Conservation (phyloP, 2,888 invertebrate genomes). For the Eupeodes latifasciatus region DNA sequence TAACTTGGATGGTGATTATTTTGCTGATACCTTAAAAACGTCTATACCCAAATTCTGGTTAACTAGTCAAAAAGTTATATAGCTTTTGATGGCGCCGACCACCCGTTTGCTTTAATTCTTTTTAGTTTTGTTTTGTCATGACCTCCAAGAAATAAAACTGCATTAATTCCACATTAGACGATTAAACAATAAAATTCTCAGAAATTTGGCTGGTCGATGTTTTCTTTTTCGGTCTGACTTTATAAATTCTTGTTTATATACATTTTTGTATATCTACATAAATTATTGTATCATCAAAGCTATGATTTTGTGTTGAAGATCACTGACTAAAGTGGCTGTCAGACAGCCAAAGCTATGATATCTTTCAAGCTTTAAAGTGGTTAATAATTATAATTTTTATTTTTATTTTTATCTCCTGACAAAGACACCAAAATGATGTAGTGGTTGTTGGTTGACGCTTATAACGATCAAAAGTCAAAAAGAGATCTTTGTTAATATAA, state of each 20-base stretch:
- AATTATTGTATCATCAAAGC: neutral
- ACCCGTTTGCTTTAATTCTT: conserved; percentile 55
- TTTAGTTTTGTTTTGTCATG: neutral
- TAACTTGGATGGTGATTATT: neutral
- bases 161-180: conserved; percentile 69
- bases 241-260: neutral
- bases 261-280: no score
- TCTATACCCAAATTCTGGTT: conserved; percentile 45
- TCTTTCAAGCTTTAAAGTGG: conserved; percentile 19
- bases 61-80: conserved; percentile 59
- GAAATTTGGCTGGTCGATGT: conserved; percentile 65
- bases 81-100: conserved; percentile 67
- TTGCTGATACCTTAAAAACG: conserved; percentile 3
- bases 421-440: conserved; percentile 10
- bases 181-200: conserved; percentile 59
- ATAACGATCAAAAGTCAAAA: conserved; percentile 14
- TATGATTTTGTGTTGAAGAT: neutral
- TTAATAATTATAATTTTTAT: neutral
- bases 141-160: conserved; percentile 47
- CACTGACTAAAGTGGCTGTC: conserved; percentile 28
- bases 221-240: conserved; percentile 5
- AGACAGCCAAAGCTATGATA: conserved; percentile 9
- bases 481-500: conserved; percentile 28
- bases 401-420: neutral
- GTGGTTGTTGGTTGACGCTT: conserved; percentile 16